Evolutionary conservation across 2,113 vertebrate species (phyloP).

Genomic region (Ondatra zibethicus): DNA sequence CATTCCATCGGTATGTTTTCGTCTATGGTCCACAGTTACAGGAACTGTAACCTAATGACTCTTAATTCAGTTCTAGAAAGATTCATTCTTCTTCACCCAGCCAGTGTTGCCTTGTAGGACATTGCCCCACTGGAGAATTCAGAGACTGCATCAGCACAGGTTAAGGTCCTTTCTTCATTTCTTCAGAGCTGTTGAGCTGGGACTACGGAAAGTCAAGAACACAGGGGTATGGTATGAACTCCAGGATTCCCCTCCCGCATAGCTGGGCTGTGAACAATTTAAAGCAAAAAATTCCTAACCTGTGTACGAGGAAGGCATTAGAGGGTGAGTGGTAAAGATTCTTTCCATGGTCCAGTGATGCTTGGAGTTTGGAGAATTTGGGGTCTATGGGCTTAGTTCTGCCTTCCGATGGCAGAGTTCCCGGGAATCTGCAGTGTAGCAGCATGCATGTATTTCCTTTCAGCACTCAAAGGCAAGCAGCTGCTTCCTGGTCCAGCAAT

Average conservation of each 20-base stretch:
- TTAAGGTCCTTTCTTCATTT: rapidly evolving
- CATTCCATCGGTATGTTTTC: background rate
- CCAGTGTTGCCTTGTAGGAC: background rate
- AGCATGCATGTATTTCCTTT: background rate
- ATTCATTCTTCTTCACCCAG: background rate
- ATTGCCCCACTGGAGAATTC: background rate
- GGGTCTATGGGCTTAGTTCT: background rate
- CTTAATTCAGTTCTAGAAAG: background rate
- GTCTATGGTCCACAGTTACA: background rate
- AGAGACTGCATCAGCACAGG: rapidly evolving
- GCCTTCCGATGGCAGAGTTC: background rate
- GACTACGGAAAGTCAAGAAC: too few species aligned
- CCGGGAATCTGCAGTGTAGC: background rate
- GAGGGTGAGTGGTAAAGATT: background rate
- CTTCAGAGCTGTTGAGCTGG: background rate
- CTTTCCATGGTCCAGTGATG: background rate
- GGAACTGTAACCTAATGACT: background rate
- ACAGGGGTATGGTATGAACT: background rate
- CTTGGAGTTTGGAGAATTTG: background rate
- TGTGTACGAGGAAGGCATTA: background rate
- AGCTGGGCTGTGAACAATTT: background rate
- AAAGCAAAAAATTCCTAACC: background rate
- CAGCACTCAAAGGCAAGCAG: background rate
- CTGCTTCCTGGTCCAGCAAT: background rate
- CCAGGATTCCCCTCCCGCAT: background rate